Percentiles rank a stretch among this genome's conserved stretches.
Evolutionary conservation across 2,888 invertebrate species (phyloP).

Genomic region (Eueremaeus valkanovi): DNA sequence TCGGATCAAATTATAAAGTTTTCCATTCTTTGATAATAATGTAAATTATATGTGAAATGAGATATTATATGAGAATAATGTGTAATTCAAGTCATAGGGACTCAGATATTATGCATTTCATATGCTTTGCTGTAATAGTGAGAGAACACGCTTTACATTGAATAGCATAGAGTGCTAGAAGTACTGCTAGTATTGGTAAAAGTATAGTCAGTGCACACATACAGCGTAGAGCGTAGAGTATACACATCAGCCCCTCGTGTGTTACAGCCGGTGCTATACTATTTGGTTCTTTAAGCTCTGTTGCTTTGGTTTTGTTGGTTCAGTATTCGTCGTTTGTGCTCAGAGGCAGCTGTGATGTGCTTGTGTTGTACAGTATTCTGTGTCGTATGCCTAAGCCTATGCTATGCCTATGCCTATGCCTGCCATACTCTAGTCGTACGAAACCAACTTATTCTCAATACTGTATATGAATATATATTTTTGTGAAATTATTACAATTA

Average conservation of each 20-base stretch:
- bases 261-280: constrained; percentile 6
- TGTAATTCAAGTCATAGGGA: neutral
- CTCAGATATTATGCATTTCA: neutral
- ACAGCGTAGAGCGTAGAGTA: neutral
- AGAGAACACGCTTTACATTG: neutral
- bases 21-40: neutral
- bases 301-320: neutral
- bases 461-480: neutral
- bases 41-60: neutral
- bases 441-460: neutral
- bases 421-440: neutral
- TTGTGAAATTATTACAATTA: constrained; percentile 1
- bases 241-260: constrained; percentile 10
- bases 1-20: no score
- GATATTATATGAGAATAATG: neutral
- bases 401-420: neutral
- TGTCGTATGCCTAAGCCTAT: no score
- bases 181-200: neutral
- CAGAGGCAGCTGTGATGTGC: constrained; percentile 27
- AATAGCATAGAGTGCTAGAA: neutral
- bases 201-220: neutral
- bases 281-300: constrained; percentile 25
- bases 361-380: neutral
- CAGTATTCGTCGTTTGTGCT: constrained; percentile 8
- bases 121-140: neutral